Conservation (phyloP, 2,113 vertebrate genomes). For the Phaethornis superciliosus region DNA sequence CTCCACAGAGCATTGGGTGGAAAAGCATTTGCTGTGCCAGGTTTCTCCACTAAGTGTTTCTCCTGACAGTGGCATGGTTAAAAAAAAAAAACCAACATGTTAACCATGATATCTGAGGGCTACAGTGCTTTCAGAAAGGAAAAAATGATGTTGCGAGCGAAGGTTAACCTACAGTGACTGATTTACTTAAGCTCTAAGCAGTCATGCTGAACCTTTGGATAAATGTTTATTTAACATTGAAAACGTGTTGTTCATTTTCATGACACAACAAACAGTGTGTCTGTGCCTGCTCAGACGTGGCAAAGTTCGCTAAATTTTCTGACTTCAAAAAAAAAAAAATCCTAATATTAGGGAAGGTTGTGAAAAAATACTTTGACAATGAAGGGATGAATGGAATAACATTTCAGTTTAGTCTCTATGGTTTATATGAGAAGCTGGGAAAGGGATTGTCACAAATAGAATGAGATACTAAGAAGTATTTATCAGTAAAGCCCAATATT, state of each 20-base stretch:
- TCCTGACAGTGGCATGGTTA: conserved; percentile 41
- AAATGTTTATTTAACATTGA: conserved; percentile 51
- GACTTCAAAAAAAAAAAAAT: neutral
- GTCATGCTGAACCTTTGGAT: neutral
- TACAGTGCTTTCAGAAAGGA: neutral
- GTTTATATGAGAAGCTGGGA: neutral
- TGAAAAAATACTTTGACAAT: neutral
- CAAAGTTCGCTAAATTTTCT: neutral
- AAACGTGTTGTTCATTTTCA: conserved; percentile 35
- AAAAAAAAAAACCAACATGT: conserved; percentile 8
- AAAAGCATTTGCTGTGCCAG: conserved; percentile 47
- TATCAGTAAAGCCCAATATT: neutral
- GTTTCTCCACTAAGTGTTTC: conserved; percentile 55
- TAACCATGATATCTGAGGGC: conserved; percentile 4
- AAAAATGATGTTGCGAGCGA: neutral
- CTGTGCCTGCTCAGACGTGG: neutral
- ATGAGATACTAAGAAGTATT: neutral
- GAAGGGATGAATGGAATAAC: neutral
- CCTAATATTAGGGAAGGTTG: neutral
- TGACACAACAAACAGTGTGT: conserved; percentile 28
- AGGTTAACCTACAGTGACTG: conserved; percentile 55
- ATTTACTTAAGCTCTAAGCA: conserved; percentile 49
- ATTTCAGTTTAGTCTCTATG: neutral
- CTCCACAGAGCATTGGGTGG: neutral
- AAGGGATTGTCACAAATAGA: neutral